Conservation (phyloP, 1,140 invertebrate genomes). For the Drosophila biarmipes region DNA sequence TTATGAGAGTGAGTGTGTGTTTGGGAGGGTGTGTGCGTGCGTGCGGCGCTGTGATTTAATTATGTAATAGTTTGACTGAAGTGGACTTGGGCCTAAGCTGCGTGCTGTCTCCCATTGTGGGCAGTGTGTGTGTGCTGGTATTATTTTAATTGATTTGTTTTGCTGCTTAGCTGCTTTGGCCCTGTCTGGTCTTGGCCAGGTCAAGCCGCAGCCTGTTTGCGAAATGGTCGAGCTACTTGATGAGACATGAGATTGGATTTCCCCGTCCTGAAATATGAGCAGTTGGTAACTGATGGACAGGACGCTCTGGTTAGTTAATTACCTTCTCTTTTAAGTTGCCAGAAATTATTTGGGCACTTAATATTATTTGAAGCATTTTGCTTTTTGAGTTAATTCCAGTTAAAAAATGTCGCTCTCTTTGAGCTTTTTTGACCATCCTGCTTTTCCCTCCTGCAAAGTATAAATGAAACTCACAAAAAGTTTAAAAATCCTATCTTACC, state of each 20-base stretch:
- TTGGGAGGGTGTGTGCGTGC: slow-evolving; percentile 23
- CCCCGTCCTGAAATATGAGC: slow-evolving; percentile 23
- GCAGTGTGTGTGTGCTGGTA: slow-evolving; percentile 18
- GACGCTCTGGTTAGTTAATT: slow-evolving; percentile 25
- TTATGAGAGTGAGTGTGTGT: slow-evolving; percentile 52
- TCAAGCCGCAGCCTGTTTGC: slow-evolving; percentile 47
- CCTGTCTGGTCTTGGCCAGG: slow-evolving; percentile 48
- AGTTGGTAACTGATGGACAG: slow-evolving; percentile 18
- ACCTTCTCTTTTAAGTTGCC: slow-evolving; percentile 7
- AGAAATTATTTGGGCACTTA: slow-evolving; percentile 2
- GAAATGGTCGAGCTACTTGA: slow-evolving; percentile 43
- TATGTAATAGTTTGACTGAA: slow-evolving; percentile 82
- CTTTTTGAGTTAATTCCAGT: neutral
- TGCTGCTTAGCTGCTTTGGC: slow-evolving; percentile 33
- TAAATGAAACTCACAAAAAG: slow-evolving; percentile 72
- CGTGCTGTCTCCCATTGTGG: slow-evolving; percentile 16
- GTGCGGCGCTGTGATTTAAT: slow-evolving; percentile 71
- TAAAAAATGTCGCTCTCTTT: neutral
- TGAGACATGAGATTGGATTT: slow-evolving; percentile 40
- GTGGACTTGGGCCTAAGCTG: slow-evolving; percentile 71
- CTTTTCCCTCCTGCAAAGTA: slow-evolving; percentile 35
- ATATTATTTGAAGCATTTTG: neutral
- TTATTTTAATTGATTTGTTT: slow-evolving; percentile 81
- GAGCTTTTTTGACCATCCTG: neutral
- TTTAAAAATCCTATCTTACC: slow-evolving; percentile 25